Evolutionary conservation across 92 coral and sea anemone genomes (phyloP).

Genomic region (Porites cylindrica): DNA sequence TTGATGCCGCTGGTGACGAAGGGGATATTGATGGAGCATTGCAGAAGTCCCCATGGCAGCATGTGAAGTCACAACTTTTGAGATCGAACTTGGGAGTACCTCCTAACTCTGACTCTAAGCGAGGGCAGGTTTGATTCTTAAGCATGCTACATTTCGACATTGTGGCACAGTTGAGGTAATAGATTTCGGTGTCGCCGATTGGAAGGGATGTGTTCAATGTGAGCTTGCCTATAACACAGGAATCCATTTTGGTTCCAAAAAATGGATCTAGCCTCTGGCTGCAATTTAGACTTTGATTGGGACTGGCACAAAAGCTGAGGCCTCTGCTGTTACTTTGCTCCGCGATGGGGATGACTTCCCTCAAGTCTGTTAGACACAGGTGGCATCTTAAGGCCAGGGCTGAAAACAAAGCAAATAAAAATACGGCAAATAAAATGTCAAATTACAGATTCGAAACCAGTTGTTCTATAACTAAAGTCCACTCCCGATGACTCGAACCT

Average conservation of each 20-base stretch:
- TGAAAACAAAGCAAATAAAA: background rate
- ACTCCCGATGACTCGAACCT: no score
- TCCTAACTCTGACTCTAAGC: background rate
- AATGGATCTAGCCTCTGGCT: background rate
- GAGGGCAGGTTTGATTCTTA: background rate
- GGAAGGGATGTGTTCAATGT: background rate
- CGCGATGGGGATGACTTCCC: background rate
- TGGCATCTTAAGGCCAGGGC: constrained; percentile 1
- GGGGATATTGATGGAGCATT: background rate
- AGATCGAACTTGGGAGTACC: background rate
- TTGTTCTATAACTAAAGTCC: no score
- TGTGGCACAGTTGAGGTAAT: background rate
- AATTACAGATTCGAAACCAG: background rate
- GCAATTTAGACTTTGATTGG: background rate
- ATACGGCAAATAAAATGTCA: background rate
- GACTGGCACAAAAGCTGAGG: background rate
- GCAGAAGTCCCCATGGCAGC: constrained; percentile 10
- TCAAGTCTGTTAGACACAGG: background rate
- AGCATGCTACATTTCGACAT: background rate
- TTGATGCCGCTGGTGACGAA: background rate
- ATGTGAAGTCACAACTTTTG: background rate
- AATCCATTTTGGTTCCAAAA: background rate
- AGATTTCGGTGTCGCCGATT: background rate
- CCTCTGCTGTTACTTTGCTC: background rate
- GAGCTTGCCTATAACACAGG: background rate